Base-by-base conservation (phyloP, 2,888 invertebrate genomes). In the Leucophora obtusa region DNA sequence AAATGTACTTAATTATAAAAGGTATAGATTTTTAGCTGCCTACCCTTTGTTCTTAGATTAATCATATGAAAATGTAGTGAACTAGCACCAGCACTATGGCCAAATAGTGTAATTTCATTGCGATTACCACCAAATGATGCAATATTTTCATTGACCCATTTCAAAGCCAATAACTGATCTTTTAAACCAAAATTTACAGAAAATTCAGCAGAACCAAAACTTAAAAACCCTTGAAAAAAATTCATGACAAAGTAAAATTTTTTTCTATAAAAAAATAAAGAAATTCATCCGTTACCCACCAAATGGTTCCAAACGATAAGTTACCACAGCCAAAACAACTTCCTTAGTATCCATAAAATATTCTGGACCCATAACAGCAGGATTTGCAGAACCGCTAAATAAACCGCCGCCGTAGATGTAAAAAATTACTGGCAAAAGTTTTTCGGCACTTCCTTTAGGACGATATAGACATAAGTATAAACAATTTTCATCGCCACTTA, bases 401-500 rank as follows among this genome's bases (percentile, higher is more conserved):
- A 89, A 91, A 4, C 89, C 92, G 0, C 92, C 92, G 35, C 91
- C 90, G 82, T 92, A 91, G 14, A 92, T 88, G 70, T 90, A 91
- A 2, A 92, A 88, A 87, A 92, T 89, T 2, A 92, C 91, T 0
- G 91, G 91, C 17, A 89, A 65, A 5, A 56, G 54, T 15, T 33
- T 38, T 38, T 17, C 5, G 1, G 6, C 7, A 51, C 79, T 80
- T 85, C 85, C 51, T 56, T 81, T 2, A 91, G 72, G 91, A 3
- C 91, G 89, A 83, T 91, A 92, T 1, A 92, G 87, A 83, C 92
- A 92, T 33, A 92, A 78, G 80, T 91, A 92, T 8, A 92, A 87
- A 56, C 92, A 92, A 83, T 92, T 92, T 84, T 92, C 92, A 11
- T 86, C 85, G 0, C 92, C 92, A 56, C 84, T 84, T 0, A 91